A percentile compares a stretch with the other conserved stretches of the same genome.
These are phyloP conservation scores for Amphiprion ocellaris DNA, from an alignment of 2,113 vertebrate genomes.

Conservation along the genomic window DNA sequence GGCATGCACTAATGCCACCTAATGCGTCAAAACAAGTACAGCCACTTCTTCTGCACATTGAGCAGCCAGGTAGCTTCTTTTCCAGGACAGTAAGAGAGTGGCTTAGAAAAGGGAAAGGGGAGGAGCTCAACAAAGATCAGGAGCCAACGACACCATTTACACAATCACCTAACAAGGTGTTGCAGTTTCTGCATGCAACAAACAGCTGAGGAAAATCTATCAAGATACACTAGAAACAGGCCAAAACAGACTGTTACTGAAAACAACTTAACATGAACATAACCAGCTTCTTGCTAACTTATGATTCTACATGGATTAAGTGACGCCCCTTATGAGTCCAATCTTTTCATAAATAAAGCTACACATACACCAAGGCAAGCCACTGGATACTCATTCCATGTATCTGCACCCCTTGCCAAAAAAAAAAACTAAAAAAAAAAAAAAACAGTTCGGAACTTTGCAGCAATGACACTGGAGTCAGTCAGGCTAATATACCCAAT, in stretches of 20 bases:
- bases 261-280: background rate
- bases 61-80: constrained; percentile 40
- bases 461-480: constrained; percentile 44
- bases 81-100: constrained; percentile 19
- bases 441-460: constrained; percentile 20
- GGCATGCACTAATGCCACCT: constrained; percentile 58
- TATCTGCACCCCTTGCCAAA: background rate
- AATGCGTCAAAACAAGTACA: constrained; percentile 53
- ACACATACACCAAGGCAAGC: background rate
- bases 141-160: constrained; percentile 53
- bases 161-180: constrained; percentile 22
- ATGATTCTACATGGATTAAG: background rate
- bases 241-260: background rate
- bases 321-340: background rate
- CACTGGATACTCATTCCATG: background rate
- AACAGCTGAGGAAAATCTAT: background rate
- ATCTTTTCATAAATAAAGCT: background rate
- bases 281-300: constrained; percentile 7
- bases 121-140: constrained; percentile 59
- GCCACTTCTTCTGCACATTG: constrained; percentile 45
- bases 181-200: background rate
- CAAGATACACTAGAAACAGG: background rate
- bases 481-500: constrained; percentile 46
- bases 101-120: constrained; percentile 42
- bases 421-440: background rate